These are phyloP conservation scores for Pollenia labialis DNA, from an alignment of 2,888 invertebrate genomes.

Conservation along the genomic window DNA sequence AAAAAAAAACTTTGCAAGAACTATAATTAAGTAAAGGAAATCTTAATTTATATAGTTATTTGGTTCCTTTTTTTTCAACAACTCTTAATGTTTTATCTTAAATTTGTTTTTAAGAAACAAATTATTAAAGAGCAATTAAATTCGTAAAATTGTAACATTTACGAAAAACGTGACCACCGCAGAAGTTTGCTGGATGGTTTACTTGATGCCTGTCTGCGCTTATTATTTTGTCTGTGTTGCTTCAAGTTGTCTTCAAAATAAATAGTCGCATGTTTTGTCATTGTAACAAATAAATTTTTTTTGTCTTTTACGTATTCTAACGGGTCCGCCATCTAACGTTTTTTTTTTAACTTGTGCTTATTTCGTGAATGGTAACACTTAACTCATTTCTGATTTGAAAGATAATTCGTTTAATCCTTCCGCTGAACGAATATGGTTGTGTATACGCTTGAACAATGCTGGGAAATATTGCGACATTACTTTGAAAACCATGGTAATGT, in stretches of 20 bases:
- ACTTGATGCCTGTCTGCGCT: not conserved
- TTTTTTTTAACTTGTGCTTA: too few species aligned
- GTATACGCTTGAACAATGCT: too few species aligned
- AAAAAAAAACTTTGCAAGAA: too few species aligned
- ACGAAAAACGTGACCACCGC: slow-evolving; percentile 15
- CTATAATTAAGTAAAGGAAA: slow-evolving; percentile 48
- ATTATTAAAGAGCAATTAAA: slow-evolving; percentile 59
- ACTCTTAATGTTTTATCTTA: not conserved
- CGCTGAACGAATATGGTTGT: too few species aligned
- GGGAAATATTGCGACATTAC: too few species aligned
- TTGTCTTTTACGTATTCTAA: not conserved
- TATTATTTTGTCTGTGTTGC: not conserved
- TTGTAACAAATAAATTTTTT: slow-evolving; percentile 13
- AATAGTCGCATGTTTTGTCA: slow-evolving; percentile 19
- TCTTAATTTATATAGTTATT: slow-evolving; percentile 33
- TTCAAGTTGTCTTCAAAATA: slow-evolving; percentile 32
- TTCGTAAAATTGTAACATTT: slow-evolving; percentile 44
- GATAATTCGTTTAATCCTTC: too few species aligned
- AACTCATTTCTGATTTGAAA: too few species aligned
- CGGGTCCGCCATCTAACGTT: too few species aligned
- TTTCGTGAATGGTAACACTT: too few species aligned
- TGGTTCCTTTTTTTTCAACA: slow-evolving; percentile 2
- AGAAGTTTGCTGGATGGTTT: slow-evolving; percentile 2
- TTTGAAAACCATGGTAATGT: too few species aligned
- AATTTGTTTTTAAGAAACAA: slow-evolving; percentile 23